Percentiles rank a stretch among this genome's conserved stretches.
These are phyloP conservation scores for Triplophysa tibetana DNA, from an alignment of 2,113 vertebrate species.

Conservation along the genomic window DNA sequence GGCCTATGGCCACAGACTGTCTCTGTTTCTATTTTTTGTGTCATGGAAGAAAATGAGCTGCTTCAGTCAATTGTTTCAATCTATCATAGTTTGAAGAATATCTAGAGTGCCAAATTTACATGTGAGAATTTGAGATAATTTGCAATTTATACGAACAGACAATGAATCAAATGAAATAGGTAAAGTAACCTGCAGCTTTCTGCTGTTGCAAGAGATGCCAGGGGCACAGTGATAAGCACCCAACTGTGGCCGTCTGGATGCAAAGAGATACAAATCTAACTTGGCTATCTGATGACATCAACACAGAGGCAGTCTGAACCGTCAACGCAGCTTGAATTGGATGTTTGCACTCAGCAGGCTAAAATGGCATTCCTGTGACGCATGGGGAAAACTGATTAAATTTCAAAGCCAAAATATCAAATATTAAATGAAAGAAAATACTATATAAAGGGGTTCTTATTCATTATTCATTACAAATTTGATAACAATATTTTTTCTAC, in stretches of 20 bases:
- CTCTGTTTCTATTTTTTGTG: neutral
- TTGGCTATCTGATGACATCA: neutral
- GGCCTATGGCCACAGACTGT: conserved; percentile 35
- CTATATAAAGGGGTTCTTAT: neutral
- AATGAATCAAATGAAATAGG: neutral
- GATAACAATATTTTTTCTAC: too few species aligned
- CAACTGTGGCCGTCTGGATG: neutral
- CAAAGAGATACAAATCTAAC: conserved; percentile 16
- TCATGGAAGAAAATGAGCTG: conserved; percentile 14
- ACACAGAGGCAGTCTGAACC: neutral
- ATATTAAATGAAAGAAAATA: neutral
- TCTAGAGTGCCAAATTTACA: conserved; percentile 3
- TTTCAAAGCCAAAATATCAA: neutral
- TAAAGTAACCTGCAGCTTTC: neutral
- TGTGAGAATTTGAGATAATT: neutral
- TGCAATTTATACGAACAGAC: neutral
- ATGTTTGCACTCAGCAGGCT: neutral
- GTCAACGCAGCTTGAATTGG: neutral
- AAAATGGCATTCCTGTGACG: neutral
- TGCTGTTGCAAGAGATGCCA: neutral
- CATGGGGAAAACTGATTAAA: neutral
- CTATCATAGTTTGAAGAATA: neutral
- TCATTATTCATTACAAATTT: too few species aligned
- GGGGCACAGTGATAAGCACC: neutral
- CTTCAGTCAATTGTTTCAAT: conserved; percentile 17